Evolutionary conservation across 2,888 invertebrate genomes (phyloP).

Genomic region (Drosophila melanosoma): DNA sequence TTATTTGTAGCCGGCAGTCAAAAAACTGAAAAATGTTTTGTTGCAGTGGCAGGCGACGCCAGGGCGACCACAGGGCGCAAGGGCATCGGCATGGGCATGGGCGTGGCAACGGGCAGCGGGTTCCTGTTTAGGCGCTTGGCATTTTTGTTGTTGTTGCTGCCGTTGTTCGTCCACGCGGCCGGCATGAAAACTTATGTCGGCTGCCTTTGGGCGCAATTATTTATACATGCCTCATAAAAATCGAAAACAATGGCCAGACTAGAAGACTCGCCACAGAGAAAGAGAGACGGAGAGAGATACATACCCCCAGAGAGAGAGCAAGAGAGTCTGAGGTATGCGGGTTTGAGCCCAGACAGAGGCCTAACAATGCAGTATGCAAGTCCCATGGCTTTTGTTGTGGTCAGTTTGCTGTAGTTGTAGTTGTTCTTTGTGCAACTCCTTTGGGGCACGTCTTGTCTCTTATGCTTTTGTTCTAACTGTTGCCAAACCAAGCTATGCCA

Average conservation of each 20-base stretch:
- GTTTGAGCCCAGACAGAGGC: slow-evolving; percentile 11
- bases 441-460: slow-evolving; percentile 50
- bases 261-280: slow-evolving; percentile 23
- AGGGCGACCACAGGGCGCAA: slow-evolving; percentile 27
- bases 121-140: slow-evolving; percentile 65
- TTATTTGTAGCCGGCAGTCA: slow-evolving; percentile 66
- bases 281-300: background rate
- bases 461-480: slow-evolving; percentile 69
- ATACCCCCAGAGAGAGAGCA: background rate
- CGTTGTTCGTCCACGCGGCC: slow-evolving; percentile 76
- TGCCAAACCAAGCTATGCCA: slow-evolving; percentile 39
- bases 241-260: slow-evolving; percentile 76
- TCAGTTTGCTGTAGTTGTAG: slow-evolving; percentile 55
- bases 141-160: slow-evolving; percentile 47
- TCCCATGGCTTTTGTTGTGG: slow-evolving; percentile 66
- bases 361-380: slow-evolving; percentile 64
- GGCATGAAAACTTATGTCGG: slow-evolving; percentile 82
- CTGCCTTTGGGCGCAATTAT: slow-evolving; percentile 84
- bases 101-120: slow-evolving; percentile 52
- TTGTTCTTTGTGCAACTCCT: slow-evolving; percentile 35
- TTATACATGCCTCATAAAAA: slow-evolving; percentile 83
- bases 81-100: slow-evolving; percentile 57
- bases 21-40: slow-evolving; percentile 49
- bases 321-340: background rate
- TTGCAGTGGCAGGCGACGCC: slow-evolving; percentile 42